phyloP scores from a whole-genome alignment of 1,140 invertebrate species.

The Babylonia areolata region DNA sequence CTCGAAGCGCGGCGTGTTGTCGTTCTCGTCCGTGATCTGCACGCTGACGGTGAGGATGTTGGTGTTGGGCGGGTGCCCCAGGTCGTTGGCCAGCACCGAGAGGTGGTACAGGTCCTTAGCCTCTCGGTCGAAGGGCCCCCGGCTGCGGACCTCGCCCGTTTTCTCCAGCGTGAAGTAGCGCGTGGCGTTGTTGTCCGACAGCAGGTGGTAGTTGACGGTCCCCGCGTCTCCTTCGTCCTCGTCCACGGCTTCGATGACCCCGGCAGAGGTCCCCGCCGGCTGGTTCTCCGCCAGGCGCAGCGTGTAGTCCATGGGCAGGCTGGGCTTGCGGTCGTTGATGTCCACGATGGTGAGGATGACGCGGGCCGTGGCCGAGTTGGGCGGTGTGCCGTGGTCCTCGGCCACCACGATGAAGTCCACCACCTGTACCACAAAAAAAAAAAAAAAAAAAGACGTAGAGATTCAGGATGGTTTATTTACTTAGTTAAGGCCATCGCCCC shows the following conservation, averaged over 20 bases:
- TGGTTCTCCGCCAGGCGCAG: slow-evolving; percentile 38
- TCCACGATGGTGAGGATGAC: slow-evolving; percentile 46
- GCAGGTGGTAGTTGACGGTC: slow-evolving; percentile 40
- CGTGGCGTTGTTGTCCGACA: slow-evolving; percentile 37
- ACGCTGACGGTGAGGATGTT: slow-evolving; percentile 43
- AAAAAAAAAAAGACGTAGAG: no score
- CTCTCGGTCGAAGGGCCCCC: slow-evolving; percentile 41
- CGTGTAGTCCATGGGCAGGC: slow-evolving; percentile 31
- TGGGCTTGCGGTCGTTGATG: slow-evolving; percentile 45
- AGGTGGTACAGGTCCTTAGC: slow-evolving; percentile 38
- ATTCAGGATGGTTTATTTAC: no score
- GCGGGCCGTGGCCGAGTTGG: slow-evolving; percentile 17
- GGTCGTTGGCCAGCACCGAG: slow-evolving; percentile 42
- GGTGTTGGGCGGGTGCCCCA: slow-evolving; percentile 24
- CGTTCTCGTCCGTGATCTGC: slow-evolving; percentile 43
- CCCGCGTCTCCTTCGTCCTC: slow-evolving; percentile 40
- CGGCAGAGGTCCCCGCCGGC: slow-evolving; percentile 35
- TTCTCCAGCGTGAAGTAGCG: slow-evolving; percentile 23
- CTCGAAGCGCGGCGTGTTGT: slow-evolving; percentile 40
- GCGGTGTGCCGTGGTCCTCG: slow-evolving; percentile 32
- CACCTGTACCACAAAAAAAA: no score
- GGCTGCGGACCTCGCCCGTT: slow-evolving; percentile 25
- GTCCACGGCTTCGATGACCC: slow-evolving; percentile 41
- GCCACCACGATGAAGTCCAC: slow-evolving; percentile 48
- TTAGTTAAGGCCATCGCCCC: no score